Evolutionary conservation across 1,140 invertebrate species (phyloP).

Genomic region (Diorhabda carinulata): DNA sequence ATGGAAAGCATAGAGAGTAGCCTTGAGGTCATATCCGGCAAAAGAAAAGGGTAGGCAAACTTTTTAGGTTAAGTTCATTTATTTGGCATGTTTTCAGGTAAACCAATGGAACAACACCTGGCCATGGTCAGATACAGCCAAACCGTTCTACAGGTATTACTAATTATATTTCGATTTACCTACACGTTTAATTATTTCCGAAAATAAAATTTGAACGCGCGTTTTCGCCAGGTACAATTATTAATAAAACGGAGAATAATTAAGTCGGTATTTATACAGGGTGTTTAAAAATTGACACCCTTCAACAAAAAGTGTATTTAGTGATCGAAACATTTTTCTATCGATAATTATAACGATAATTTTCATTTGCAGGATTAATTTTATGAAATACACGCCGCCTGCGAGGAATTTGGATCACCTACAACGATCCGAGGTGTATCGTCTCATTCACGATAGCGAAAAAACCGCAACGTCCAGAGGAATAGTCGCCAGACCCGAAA

Average conservation of each 20-base stretch:
- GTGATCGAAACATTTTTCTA: neutral
- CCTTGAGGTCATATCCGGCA: slow-evolving; percentile 71
- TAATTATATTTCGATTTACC: no score
- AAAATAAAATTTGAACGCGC: no score
- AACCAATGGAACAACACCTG: slow-evolving; percentile 52
- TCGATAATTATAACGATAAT: neutral
- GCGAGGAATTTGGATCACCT: slow-evolving; percentile 64
- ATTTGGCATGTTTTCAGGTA: slow-evolving; percentile 48
- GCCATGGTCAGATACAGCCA: slow-evolving; percentile 51
- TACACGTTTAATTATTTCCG: no score
- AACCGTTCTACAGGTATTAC: slow-evolving; percentile 49
- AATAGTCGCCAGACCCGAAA: slow-evolving; percentile 60
- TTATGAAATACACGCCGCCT: slow-evolving; percentile 74
- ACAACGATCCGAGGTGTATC: slow-evolving; percentile 69
- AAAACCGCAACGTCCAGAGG: slow-evolving; percentile 58
- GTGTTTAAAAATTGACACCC: neutral
- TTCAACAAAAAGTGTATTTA: neutral
- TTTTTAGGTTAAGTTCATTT: slow-evolving; percentile 37
- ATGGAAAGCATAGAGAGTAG: slow-evolving; percentile 69
- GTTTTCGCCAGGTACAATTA: no score
- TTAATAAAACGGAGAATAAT: no score
- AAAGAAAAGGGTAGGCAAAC: slow-evolving; percentile 63
- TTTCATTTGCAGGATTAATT: slow-evolving; percentile 62
- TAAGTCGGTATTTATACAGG: neutral
- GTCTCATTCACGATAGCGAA: slow-evolving; percentile 66